These are phyloP conservation scores for Melinaea marsaeus DNA, from an alignment of 2,888 invertebrate species.

Conservation along the genomic window DNA sequence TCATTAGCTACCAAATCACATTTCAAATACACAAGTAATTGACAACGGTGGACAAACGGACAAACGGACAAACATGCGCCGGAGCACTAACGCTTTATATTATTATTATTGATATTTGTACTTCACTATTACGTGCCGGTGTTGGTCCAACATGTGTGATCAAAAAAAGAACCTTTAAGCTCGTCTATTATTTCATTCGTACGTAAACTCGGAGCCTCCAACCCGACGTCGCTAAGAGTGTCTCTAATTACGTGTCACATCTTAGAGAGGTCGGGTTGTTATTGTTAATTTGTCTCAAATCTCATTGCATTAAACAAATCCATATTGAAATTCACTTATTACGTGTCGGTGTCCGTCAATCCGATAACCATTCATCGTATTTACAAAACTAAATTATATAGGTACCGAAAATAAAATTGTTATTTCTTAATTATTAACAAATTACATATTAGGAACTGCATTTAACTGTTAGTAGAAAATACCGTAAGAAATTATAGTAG, in stretches of 20 bases:
- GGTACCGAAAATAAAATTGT: slow-evolving; percentile 52
- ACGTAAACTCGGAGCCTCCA: slow-evolving; percentile 42
- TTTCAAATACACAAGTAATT: slow-evolving; percentile 77
- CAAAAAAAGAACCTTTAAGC: slow-evolving; percentile 21
- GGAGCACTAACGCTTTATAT: slow-evolving; percentile 71
- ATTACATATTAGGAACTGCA: slow-evolving; percentile 72
- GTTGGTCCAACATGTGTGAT: slow-evolving; percentile 67
- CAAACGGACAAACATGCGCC: slow-evolving; percentile 58
- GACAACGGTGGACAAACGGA: slow-evolving; percentile 69
- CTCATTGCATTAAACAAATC: slow-evolving; percentile 51
- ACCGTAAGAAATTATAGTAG: slow-evolving; percentile 30
- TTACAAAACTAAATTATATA: slow-evolving; percentile 47
- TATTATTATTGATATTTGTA: slow-evolving; percentile 71
- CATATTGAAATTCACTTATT: slow-evolving; percentile 10
- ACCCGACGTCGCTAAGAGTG: slow-evolving; percentile 54
- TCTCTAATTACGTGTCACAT: slow-evolving; percentile 38
- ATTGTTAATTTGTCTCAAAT: slow-evolving; percentile 54
- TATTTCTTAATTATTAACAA: slow-evolving; percentile 50
- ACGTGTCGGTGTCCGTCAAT: slow-evolving; percentile 16
- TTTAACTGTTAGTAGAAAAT: slow-evolving; percentile 55
- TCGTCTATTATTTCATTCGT: slow-evolving; percentile 17
- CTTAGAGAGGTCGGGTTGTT: slow-evolving; percentile 54
- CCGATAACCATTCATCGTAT: slow-evolving; percentile 48
- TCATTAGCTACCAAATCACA: slow-evolving; percentile 79
- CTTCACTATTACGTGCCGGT: slow-evolving; percentile 70